These are phyloP conservation scores for Laodelphax striatellus DNA, from an alignment of 1,140 invertebrate species.

Conservation along the genomic window DNA sequence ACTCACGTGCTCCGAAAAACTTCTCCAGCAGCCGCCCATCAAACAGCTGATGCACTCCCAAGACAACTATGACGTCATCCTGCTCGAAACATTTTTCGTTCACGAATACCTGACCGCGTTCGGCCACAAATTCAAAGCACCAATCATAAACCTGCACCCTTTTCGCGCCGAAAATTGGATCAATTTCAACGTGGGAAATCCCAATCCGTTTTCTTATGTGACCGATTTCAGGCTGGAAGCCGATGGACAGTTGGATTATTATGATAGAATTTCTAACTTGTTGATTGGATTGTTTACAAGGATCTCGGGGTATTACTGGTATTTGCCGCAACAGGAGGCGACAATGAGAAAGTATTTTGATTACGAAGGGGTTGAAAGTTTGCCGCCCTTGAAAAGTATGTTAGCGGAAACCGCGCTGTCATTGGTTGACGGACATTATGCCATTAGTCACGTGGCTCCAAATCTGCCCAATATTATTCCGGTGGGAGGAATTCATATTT, in stretches of 20 bases:
- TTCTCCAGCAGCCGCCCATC: background rate
- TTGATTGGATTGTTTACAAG: background rate
- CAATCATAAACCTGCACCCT: background rate
- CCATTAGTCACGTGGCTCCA: background rate
- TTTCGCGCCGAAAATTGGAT: background rate
- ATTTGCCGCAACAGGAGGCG: background rate
- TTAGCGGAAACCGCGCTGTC: background rate
- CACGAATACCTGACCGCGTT: background rate
- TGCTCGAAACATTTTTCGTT: background rate
- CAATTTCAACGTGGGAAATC: background rate
- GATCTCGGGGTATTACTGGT: background rate
- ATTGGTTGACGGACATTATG: conserved; percentile 4
- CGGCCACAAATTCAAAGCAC: background rate
- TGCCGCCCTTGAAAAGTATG: background rate
- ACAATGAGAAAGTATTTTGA: background rate
- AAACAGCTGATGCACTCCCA: background rate
- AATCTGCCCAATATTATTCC: conserved; percentile 1
- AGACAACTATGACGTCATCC: background rate
- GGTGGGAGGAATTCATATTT: conserved; percentile 4
- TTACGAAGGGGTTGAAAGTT: background rate
- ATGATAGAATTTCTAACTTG: background rate
- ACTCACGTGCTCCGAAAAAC: background rate
- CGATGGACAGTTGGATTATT: background rate
- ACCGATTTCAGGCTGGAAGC: background rate
- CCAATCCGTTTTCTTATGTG: background rate